Conservation (phyloP, 2,797 vertebrate genomes). For the Sebastes reedi region DNA sequence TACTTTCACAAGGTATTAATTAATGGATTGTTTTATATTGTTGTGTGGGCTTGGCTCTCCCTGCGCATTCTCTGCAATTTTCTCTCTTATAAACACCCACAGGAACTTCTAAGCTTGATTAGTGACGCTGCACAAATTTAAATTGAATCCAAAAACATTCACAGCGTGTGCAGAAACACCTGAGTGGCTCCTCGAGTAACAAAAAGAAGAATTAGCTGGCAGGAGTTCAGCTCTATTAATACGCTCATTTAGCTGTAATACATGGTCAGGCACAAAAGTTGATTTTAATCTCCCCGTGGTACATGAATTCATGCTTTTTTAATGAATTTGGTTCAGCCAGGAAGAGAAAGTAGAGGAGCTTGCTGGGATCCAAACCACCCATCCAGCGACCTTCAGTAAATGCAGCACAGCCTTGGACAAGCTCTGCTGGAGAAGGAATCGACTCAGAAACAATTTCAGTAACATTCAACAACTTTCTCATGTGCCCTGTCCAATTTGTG, state of each 20-base stretch:
- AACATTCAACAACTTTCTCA: slow-evolving; percentile 32
- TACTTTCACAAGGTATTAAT: slow-evolving; percentile 1
- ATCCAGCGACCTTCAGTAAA: slow-evolving; percentile 57
- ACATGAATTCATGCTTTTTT: slow-evolving; percentile 9
- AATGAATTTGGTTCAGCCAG: slow-evolving; percentile 39
- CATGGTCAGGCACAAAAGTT: slow-evolving; percentile 52
- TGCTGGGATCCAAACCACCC: slow-evolving; percentile 60
- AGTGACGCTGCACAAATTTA: slow-evolving; percentile 26
- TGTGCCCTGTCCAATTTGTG: slow-evolving; percentile 53
- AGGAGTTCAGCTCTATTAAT: slow-evolving; percentile 47
- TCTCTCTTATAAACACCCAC: slow-evolving; percentile 46
- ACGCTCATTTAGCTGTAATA: slow-evolving; percentile 39
- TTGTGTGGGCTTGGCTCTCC: slow-evolving; percentile 28
- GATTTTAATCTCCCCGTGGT: slow-evolving; percentile 43
- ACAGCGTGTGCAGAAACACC: slow-evolving; percentile 50
- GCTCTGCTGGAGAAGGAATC: slow-evolving; percentile 38
- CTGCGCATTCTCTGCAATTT: slow-evolving; percentile 30
- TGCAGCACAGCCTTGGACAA: slow-evolving; percentile 32
- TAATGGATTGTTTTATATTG: not conserved
- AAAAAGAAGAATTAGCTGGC: slow-evolving; percentile 41
- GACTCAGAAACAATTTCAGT: slow-evolving; percentile 32
- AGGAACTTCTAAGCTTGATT: slow-evolving; percentile 42
- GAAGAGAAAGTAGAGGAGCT: slow-evolving; percentile 15
- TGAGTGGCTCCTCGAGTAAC: slow-evolving; percentile 51
- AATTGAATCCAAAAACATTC: slow-evolving; percentile 40